phyloP scores from a whole-genome alignment of 2,888 invertebrate species.

The Deroplatys truncata region DNA sequence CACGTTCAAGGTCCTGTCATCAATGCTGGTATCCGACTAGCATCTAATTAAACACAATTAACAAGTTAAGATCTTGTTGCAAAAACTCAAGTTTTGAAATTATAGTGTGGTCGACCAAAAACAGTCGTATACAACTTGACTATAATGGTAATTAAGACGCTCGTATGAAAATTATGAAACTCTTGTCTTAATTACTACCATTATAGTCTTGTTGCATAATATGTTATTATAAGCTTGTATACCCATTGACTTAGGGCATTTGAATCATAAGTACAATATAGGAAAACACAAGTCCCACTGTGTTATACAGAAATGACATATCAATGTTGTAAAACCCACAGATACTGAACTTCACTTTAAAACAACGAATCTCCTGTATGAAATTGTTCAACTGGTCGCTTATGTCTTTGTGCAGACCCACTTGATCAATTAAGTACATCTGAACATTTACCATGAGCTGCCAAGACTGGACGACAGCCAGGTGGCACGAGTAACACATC shows the following conservation, averaged over 20 bases:
- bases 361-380: neutral
- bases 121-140: no score
- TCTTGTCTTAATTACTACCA: no score
- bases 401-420: neutral
- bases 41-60: no score
- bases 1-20: no score
- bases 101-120: no score
- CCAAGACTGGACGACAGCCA: neutral
- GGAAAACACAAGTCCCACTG: neutral
- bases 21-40: no score
- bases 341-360: neutral
- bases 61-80: no score
- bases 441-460: neutral
- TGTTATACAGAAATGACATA: neutral
- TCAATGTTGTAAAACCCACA: neutral
- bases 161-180: no score
- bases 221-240: no score
- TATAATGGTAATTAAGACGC: no score
- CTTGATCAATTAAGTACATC: neutral
- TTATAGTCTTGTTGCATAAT: no score
- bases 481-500: neutral
- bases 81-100: no score
- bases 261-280: neutral
- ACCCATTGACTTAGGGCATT: neutral
- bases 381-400: neutral